phyloP scores from a whole-genome alignment of 2,888 invertebrate genomes.

The Agrotis ipsilon region DNA sequence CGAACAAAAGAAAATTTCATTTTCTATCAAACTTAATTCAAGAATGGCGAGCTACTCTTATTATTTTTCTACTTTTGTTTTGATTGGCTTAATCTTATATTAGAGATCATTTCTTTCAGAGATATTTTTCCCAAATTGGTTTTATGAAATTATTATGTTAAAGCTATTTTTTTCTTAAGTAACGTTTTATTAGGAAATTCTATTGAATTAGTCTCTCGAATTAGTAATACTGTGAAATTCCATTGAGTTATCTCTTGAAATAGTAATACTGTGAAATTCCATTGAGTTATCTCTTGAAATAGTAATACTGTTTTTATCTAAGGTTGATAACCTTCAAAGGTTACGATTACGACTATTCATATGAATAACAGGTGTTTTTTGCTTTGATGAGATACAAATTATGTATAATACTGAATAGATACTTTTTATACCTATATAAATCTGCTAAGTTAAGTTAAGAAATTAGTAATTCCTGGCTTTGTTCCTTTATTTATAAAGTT shows the following conservation, averaged over 20 bases:
- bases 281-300: background rate
- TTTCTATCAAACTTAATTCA: slow-evolving; percentile 76
- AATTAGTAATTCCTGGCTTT: too few species aligned
- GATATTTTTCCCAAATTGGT: slow-evolving; percentile 34
- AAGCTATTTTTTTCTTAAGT: slow-evolving; percentile 19
- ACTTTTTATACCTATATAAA: too few species aligned
- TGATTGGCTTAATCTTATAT: slow-evolving; percentile 60
- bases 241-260: background rate
- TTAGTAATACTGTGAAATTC: too few species aligned
- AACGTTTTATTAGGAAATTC: slow-evolving; percentile 25
- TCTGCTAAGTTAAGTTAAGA: too few species aligned
- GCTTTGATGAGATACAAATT: too few species aligned
- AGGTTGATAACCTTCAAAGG: background rate
- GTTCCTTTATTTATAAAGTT: too few species aligned
- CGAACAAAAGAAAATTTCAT: slow-evolving; percentile 72
- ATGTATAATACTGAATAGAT: too few species aligned
- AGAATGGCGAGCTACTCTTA: slow-evolving; percentile 66
- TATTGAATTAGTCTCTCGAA: background rate
- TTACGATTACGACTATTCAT: background rate
- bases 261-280: too few species aligned
- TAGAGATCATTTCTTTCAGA: slow-evolving; percentile 41
- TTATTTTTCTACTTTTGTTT: slow-evolving; percentile 66
- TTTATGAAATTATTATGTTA: slow-evolving; percentile 34
- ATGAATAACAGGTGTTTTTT: too few species aligned
- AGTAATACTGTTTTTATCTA: too few species aligned